Conservation (phyloP, 2,888 invertebrate genomes). For the Conomelus anceps region DNA sequence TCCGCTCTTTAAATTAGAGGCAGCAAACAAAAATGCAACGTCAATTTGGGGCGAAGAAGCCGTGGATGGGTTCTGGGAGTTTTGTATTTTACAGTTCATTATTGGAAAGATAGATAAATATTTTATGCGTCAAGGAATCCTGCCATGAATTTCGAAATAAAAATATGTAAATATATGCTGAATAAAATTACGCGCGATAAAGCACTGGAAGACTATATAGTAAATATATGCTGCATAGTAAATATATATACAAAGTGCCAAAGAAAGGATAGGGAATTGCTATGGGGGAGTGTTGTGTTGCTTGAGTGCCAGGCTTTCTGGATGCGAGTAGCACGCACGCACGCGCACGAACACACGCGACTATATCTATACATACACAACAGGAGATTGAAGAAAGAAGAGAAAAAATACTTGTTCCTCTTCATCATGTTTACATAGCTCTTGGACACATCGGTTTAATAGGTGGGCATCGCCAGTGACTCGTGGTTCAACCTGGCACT, state of each 20-base stretch:
- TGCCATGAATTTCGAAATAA: constrained; percentile 12
- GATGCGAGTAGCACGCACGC: neutral
- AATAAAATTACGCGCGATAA: constrained; percentile 6
- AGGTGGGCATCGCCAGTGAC: neutral
- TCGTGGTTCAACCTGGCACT: too few relatives aligned
- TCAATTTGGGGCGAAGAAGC: neutral
- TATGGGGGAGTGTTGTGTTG: neutral
- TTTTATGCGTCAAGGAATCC: neutral
- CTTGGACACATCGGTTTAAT: neutral
- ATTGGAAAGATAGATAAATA: constrained; percentile 10
- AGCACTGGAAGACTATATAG: constrained; percentile 2
- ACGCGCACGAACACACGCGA: neutral
- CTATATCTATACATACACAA: neutral
- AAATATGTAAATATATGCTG: constrained; percentile 14
- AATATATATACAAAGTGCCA: neutral
- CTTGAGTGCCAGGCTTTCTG: too few relatives aligned
- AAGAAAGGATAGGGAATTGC: too few relatives aligned
- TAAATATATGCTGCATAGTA: neutral
- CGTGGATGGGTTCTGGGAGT: neutral
- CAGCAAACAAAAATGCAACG: neutral
- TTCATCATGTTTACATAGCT: neutral
- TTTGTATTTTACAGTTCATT: constrained; percentile 10
- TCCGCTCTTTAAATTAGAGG: neutral
- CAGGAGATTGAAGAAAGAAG: neutral
- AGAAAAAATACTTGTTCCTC: neutral